Percentiles rank a stretch among this genome's conserved stretches.
Evolutionary conservation across 2,888 invertebrate species (phyloP).

Genomic region (Drosophila pseudotalamancana): DNA sequence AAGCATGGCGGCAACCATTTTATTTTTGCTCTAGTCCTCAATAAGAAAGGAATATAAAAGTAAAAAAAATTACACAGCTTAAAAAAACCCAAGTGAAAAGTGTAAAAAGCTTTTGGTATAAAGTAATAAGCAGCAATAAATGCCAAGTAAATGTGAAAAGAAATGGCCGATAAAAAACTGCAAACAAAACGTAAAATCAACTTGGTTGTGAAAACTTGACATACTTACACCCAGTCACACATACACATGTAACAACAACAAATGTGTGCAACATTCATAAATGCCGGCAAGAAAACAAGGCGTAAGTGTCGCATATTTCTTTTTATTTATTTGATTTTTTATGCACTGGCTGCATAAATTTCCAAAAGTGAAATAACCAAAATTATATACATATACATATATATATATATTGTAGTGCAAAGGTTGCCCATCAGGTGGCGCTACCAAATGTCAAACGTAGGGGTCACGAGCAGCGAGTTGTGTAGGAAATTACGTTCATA

Average conservation of each 20-base stretch:
- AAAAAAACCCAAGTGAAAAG: background rate
- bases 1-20: too few species aligned
- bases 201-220: slow-evolving; percentile 62
- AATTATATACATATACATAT: slow-evolving; percentile 10
- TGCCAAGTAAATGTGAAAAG: slow-evolving; percentile 37
- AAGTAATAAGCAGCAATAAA: slow-evolving; percentile 53
- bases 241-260: slow-evolving; percentile 14
- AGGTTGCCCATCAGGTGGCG: slow-evolving; percentile 15
- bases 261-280: slow-evolving; percentile 38
- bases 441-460: slow-evolving; percentile 7
- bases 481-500: slow-evolving; percentile 55
- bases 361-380: slow-evolving; percentile 28
- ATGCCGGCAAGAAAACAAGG: slow-evolving; percentile 6
- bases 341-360: slow-evolving; percentile 59
- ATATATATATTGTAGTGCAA: slow-evolving; percentile 25
- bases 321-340: slow-evolving; percentile 31
- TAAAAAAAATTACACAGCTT: too few species aligned
- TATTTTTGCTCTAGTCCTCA: too few species aligned
- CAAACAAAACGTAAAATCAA: slow-evolving; percentile 58
- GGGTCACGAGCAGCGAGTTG: slow-evolving; percentile 3
- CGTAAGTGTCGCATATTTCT: slow-evolving; percentile 22
- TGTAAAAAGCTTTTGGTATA: slow-evolving; percentile 56
- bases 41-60: too few species aligned
- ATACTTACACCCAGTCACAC: slow-evolving; percentile 13
- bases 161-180: slow-evolving; percentile 16